A percentile compares a stretch with the other conserved stretches of the same genome.
These are phyloP conservation scores for Hypocryptadius cinnamomeus DNA, from an alignment of 2,113 vertebrate species.

Conservation along the genomic window DNA sequence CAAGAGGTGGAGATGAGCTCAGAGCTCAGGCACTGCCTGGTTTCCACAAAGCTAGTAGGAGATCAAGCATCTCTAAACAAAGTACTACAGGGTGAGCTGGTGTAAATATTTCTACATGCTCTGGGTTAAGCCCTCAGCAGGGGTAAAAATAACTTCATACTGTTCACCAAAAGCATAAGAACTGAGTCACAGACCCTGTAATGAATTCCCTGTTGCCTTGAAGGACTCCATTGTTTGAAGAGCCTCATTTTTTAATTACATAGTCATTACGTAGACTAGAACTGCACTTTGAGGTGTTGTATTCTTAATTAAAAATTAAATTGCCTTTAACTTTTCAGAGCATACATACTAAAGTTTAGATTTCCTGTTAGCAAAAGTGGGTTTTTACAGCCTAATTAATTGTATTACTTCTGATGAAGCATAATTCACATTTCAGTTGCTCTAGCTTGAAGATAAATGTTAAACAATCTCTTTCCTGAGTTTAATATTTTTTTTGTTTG, in stretches of 20 bases:
- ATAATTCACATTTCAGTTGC: neutral
- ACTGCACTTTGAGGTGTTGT: neutral
- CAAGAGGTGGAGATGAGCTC: neutral
- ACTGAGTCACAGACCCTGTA: neutral
- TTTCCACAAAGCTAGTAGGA: neutral
- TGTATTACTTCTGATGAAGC: neutral
- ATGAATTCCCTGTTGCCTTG: neutral
- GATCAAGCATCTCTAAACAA: neutral
- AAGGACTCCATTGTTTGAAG: neutral
- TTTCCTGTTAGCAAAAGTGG: neutral
- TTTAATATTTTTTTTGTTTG: neutral
- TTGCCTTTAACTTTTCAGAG: neutral
- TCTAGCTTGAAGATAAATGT: neutral
- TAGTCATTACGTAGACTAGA: accelerated
- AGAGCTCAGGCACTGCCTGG: neutral
- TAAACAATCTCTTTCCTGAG: neutral
- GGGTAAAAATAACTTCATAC: neutral
- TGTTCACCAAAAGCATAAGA: neutral
- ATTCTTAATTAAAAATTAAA: neutral
- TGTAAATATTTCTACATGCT: neutral
- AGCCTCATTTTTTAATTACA: neutral
- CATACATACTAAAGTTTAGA: neutral
- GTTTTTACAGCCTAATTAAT: neutral
- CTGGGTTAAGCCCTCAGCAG: neutral
- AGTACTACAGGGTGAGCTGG: neutral